Base-by-base conservation (phyloP, 2,797 vertebrate genomes). In the Melanotaenia pygmaea region DNA sequence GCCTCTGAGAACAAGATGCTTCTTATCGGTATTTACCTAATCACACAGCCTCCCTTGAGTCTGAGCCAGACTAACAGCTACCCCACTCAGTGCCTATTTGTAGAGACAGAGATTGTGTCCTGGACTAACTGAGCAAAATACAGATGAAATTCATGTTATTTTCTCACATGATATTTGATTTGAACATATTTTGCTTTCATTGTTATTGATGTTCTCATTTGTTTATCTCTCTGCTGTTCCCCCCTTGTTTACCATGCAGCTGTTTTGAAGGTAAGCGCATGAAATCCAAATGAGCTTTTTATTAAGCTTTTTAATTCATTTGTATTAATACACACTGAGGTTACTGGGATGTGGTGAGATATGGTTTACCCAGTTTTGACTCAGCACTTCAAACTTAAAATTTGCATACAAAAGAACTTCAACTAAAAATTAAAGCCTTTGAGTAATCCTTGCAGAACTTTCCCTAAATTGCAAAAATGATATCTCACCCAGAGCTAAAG, bases 201-300 rank as follows among this genome's bases (percentile, higher is more conserved):
- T 37, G 30, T 75, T 64, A 59, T 60, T 91, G 69, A 85, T 65
- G 16, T 77, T 82, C 64, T 86, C 47, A 64, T 78, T 73, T 85
- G 67, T 80, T 86, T 79, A 28, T 92, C 35, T 77, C 76, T 67
- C 50, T 40, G 24, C 35, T 63, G 24, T 67, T 69, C 76, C 56
- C 75, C 64, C 59, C 75, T 72, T 73, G 38, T 47, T 61, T 54
- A 67, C 67, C 58, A 18, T 77, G 67, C 87, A 96, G 94, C 86
- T 82, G 85, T 91, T 79, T 82, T 96, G 61, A 95, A 95, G 94
- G 95, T 96, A 94, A 94, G 94, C 35, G 4, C 58, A 65, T 73
- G 28, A 67, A 80, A 76, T 77, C 54, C 43, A 76, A 77, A 74
- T 77, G 50, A 24, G 26, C 67, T 18, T 32, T 80, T 80, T 67